A percentile compares a stretch with the other conserved stretches of the same genome.
These are phyloP conservation scores for Leptopilina boulardi DNA, from an alignment of 1,140 invertebrate species.

Conservation along the genomic window DNA sequence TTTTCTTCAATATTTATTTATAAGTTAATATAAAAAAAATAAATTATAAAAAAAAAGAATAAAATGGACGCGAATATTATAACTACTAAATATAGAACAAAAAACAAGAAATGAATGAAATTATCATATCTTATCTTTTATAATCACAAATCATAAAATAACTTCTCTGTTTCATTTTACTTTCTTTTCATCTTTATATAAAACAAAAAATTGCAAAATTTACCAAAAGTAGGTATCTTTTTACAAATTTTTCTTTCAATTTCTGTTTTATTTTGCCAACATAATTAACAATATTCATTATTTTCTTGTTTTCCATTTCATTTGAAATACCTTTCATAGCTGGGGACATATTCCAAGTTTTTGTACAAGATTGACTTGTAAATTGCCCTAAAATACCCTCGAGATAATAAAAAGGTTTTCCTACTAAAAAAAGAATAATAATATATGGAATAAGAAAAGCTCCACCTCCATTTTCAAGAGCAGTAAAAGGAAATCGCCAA, in stretches of 20 bases:
- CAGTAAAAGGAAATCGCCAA: slow-evolving; percentile 92
- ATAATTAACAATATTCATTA: no score
- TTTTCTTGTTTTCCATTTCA: background rate
- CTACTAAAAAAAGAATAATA: slow-evolving; percentile 88
- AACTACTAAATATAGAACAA: background rate
- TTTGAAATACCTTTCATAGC: slow-evolving; percentile 79
- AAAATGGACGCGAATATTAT: background rate
- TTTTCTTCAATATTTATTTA: no score
- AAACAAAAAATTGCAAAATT: no score
- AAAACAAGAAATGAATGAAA: background rate
- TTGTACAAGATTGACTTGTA: slow-evolving; percentile 83
- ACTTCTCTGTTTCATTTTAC: no score
- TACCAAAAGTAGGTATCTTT: no score
- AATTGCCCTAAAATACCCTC: slow-evolving; percentile 90
- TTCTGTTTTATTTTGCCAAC: no score
- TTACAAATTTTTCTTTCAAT: no score
- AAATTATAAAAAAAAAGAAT: background rate
- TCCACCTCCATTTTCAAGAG: slow-evolving; percentile 90
- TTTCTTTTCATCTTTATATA: no score
- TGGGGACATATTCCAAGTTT: slow-evolving; percentile 74
- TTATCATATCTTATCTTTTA: slow-evolving; percentile 13
- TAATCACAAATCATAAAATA: no score
- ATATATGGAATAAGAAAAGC: slow-evolving; percentile 91
- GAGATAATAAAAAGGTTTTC: slow-evolving; percentile 93
- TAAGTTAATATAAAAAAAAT: no score